Evolutionary conservation across 2,113 vertebrate genomes (phyloP).

Genomic region (Isichthys henryi): DNA sequence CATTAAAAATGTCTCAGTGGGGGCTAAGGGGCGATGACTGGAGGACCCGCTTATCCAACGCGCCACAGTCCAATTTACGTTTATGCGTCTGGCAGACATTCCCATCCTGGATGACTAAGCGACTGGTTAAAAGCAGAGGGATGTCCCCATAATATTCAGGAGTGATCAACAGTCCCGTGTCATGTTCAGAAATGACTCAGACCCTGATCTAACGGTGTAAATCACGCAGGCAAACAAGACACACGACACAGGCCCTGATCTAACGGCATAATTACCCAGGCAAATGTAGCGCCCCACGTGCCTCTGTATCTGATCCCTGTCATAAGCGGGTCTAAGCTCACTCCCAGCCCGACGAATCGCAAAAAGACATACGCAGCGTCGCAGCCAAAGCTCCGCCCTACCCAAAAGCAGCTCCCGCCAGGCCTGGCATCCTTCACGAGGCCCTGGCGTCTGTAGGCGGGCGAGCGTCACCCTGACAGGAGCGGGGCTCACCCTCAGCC

Average conservation of each 20-base stretch:
- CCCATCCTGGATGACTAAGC: background rate
- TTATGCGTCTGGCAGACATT: background rate
- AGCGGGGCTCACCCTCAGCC: background rate
- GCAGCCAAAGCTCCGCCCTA: background rate
- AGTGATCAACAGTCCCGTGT: background rate
- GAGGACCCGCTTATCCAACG: background rate
- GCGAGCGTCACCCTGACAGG: background rate
- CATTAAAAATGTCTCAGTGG: background rate
- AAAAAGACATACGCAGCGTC: background rate
- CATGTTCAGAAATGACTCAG: background rate
- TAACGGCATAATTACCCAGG: background rate
- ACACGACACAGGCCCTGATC: background rate
- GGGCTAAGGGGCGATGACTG: background rate
- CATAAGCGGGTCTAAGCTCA: background rate
- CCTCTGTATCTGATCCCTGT: background rate
- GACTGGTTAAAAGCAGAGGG: background rate
- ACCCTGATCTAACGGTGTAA: background rate
- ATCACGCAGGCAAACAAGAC: background rate
- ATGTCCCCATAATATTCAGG: background rate
- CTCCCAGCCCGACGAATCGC: background rate
- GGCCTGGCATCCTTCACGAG: background rate
- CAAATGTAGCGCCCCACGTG: background rate
- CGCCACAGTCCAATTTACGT: background rate
- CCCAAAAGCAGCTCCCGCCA: background rate
- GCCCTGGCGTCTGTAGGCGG: background rate